phyloP scores from a whole-genome alignment of 1,140 invertebrate species.

The Doryteuthis pealeii region DNA sequence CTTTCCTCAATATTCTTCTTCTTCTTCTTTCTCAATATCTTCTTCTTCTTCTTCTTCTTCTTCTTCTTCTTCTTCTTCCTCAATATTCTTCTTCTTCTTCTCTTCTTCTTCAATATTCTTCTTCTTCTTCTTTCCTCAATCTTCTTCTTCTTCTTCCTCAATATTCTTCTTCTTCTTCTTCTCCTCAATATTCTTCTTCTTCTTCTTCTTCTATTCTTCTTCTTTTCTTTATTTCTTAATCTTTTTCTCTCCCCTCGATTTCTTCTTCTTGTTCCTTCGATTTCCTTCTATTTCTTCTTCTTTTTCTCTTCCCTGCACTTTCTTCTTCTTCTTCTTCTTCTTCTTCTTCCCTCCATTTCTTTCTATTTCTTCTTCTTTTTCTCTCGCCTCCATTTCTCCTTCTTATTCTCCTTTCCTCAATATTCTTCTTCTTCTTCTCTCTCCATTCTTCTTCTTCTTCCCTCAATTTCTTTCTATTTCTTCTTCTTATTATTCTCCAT shows the following conservation, averaged over 20 bases:
- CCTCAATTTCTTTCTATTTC: neutral
- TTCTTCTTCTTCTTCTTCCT: too few relatives aligned
- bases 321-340: neutral
- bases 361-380: neutral
- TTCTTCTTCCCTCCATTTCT: neutral
- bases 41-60: too few relatives aligned
- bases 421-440: neutral
- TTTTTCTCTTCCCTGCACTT: neutral
- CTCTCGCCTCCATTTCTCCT: too few relatives aligned
- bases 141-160: too few relatives aligned
- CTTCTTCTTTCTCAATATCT: too few relatives aligned
- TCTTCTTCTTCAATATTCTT: too few relatives aligned
- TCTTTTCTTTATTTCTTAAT: neutral
- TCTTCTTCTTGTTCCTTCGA: neutral
- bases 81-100: too few relatives aligned
- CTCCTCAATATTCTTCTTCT: neutral
- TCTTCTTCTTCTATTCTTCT: neutral
- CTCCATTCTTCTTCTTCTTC: neutral
- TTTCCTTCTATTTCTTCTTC: slow-evolving; percentile 10
- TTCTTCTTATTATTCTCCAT: neutral
- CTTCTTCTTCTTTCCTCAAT: too few relatives aligned
- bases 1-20: too few relatives aligned
- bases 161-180: too few relatives aligned
- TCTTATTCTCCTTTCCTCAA: too few relatives aligned
- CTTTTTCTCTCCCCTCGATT: neutral